Evolutionary conservation across 1,140 invertebrate species (phyloP).

Genomic region (Pseudomyrmex pallidus): DNA sequence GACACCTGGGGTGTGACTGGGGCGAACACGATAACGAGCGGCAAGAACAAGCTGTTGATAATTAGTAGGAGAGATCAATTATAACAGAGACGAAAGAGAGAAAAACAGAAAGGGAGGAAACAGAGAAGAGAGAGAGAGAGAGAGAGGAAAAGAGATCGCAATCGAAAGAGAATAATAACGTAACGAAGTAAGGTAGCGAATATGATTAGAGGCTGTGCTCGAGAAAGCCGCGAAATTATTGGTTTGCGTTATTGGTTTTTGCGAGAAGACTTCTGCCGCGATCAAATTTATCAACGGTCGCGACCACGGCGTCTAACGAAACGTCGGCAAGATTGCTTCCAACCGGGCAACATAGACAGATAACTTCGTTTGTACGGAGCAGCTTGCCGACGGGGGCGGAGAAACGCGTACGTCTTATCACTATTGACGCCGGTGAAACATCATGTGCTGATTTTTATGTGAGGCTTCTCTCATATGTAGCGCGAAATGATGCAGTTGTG

Average conservation of each 20-base stretch:
- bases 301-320: slow-evolving; percentile 58
- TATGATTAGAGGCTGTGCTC: slow-evolving; percentile 43
- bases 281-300: slow-evolving; percentile 75
- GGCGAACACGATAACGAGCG: slow-evolving; percentile 57
- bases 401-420: slow-evolving; percentile 4
- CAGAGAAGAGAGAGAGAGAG: too few species aligned
- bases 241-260: slow-evolving; percentile 73
- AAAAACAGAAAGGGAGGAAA: slow-evolving; percentile 39
- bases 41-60: slow-evolving; percentile 65
- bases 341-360: slow-evolving; percentile 49
- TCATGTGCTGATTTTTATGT: slow-evolving; percentile 7
- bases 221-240: slow-evolving; percentile 76
- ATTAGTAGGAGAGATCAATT: slow-evolving; percentile 72
- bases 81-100: slow-evolving; percentile 40
- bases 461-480: background rate
- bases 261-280: slow-evolving; percentile 44
- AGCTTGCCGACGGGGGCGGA: slow-evolving; percentile 26
- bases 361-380: slow-evolving; percentile 70
- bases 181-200: slow-evolving; percentile 24
- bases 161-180: slow-evolving; percentile 47
- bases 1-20: background rate
- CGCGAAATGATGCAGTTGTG: too few species aligned
- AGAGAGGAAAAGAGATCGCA: background rate
- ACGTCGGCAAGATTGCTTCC: slow-evolving; percentile 68
- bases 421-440: slow-evolving; percentile 4